phyloP scores from a whole-genome alignment of 2,888 invertebrate genomes.

The Pachycephus smyrnensis region DNA sequence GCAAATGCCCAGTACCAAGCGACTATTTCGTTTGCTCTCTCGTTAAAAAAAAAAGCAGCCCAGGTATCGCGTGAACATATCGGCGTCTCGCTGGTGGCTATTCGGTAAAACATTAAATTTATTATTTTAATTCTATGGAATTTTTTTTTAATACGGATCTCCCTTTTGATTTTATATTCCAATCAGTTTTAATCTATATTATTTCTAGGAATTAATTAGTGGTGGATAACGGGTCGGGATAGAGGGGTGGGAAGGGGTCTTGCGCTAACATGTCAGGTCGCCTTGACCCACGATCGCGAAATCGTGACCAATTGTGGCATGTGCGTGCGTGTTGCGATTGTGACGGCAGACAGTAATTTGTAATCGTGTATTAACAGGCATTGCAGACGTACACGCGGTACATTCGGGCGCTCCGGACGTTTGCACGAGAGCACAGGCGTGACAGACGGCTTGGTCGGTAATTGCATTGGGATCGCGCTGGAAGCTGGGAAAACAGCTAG shows the following conservation, averaged over 20 bases:
- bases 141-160: not conserved
- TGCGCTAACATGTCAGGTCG: not conserved
- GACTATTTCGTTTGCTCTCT: not conserved
- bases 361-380: not conserved
- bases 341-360: not conserved
- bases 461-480: conserved; percentile 50
- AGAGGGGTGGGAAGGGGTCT: not conserved
- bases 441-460: conserved; percentile 46
- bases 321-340: not conserved
- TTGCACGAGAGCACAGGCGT: conserved; percentile 19
- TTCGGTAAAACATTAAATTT: not conserved
- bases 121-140: not conserved
- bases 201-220: not conserved
- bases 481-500: conserved; percentile 41
- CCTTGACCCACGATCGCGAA: conserved; percentile 1
- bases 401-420: not conserved
- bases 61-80: not conserved
- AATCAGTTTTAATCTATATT: not conserved
- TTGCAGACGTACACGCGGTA: not conserved
- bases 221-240: not conserved
- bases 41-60: not conserved
- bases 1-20: not conserved
- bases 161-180: not conserved
- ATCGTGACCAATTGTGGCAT: not conserved
- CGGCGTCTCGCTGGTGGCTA: not conserved